Base-by-base conservation (phyloP, 2,888 invertebrate genomes). In the Nematopogon swammerdamellus region DNA sequence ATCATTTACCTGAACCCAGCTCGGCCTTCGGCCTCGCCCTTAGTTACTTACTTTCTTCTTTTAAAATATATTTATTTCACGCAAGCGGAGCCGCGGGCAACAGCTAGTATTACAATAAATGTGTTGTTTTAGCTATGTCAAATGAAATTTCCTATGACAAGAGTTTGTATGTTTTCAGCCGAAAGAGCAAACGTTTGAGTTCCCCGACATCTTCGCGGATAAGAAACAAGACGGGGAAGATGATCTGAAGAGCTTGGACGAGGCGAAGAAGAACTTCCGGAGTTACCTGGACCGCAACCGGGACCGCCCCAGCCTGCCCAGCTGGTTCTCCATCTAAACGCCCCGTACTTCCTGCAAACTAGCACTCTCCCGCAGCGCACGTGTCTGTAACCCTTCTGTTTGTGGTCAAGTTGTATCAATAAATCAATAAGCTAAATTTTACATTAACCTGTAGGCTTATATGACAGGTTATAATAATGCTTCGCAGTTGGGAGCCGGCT, bases 251-350 rank as follows among this genome's bases (percentile, higher is more conserved):
- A 67, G 84, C 2, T 57, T 87, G 48, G 82, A 87, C 19, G 82
- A 87, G 57, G 70, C 86, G 0, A 86, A 88, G 63, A 71, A 83
- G 45, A 76, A 74, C 1, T 85, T 82, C 56, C 77, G 83, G 60
- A 64, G 76, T 14, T 89, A 82, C 59, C 61, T 87, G 50, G 77
- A 85, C 1, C 79, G 82, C 55, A 88, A 87, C 61, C 87, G 86
- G 67, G 71, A 85, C 52, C 79, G 88, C 61, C 83, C 86, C 45
- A 89, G 88, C 59, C 72, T 88, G 44, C 91, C 92, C 4, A 87
- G 88, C 52, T 93, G 92, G 92, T 92, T 86, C 69, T 84, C 86
- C 25, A 80, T 89, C 60, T 90, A 82, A 62, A 19, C 18, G 44
- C 47, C 45, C 44, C 49, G n/a, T n/a, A n/a, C n/a, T n/a, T n/a